phyloP scores from a whole-genome alignment of 2,113 vertebrate genomes.

The Prunella himalayana region DNA sequence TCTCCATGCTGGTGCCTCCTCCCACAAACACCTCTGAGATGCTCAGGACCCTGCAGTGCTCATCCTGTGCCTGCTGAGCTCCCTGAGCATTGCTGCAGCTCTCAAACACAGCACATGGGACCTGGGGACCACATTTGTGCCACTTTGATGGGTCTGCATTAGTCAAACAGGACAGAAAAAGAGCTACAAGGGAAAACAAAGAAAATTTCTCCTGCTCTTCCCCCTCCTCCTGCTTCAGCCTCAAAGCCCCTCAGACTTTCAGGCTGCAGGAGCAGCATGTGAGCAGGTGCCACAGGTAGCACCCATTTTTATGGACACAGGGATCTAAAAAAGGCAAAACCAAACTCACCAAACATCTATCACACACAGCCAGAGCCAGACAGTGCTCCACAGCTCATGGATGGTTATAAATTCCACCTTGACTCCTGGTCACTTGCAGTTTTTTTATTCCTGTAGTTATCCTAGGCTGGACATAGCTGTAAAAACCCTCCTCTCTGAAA shows the following conservation, averaged over 20 bases:
- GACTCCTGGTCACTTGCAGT: not conserved
- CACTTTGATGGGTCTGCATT: not conserved
- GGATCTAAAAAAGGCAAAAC: not conserved
- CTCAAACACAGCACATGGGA: not conserved
- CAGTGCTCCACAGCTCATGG: not conserved
- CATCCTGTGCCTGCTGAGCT: not conserved
- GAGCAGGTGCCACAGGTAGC: not conserved
- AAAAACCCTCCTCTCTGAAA: not conserved
- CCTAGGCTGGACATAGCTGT: not conserved
- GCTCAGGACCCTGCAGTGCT: not conserved
- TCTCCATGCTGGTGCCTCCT: not conserved
- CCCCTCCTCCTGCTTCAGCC: not conserved
- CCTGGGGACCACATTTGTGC: not conserved
- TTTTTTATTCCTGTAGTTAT: slow-evolving; percentile 14
- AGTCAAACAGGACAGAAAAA: not conserved
- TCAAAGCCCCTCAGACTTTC: not conserved
- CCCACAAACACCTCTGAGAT: not conserved
- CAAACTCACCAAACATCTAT: not conserved
- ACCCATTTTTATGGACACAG: not conserved
- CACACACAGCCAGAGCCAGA: not conserved
- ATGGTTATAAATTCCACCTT: not conserved
- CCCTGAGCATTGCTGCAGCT: not conserved
- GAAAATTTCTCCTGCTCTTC: not conserved
- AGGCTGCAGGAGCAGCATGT: not conserved
- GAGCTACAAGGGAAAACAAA: not conserved